These are phyloP conservation scores for Andrena praecox DNA, from an alignment of 2,888 invertebrate species.

Conservation along the genomic window DNA sequence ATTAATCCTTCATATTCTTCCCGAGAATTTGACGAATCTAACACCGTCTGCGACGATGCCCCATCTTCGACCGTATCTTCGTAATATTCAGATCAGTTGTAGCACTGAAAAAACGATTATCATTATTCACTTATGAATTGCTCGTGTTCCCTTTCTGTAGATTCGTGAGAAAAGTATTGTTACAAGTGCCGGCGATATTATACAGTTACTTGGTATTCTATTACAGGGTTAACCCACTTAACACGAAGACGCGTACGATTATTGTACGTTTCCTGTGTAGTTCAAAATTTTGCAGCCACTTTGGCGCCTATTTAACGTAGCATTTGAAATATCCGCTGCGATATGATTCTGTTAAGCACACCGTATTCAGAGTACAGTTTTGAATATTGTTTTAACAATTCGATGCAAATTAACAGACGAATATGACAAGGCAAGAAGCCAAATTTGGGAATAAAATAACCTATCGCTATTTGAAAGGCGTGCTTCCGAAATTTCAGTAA, in stretches of 20 bases:
- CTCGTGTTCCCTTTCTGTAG: not conserved
- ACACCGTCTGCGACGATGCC: not conserved
- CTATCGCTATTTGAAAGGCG: no score
- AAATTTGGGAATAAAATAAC: no score
- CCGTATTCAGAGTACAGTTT: no score
- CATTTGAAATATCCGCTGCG: not conserved
- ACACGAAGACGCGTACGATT: not conserved
- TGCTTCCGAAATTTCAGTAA: no score
- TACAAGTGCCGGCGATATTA: not conserved
- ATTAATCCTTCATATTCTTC: not conserved
- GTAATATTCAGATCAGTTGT: not conserved
- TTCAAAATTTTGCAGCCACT: not conserved
- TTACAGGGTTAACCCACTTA: not conserved
- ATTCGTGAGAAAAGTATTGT: not conserved
- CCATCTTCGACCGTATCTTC: not conserved
- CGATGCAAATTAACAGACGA: not conserved
- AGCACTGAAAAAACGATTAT: slow-evolving; percentile 3
- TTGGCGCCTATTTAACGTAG: no score
- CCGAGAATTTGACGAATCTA: not conserved
- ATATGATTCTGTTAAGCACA: no score
- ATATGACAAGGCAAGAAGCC: no score
- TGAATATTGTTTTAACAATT: not conserved
- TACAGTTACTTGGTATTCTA: slow-evolving; percentile 1
- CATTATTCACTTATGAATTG: slow-evolving; percentile 1
- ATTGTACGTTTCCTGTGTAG: slow-evolving; percentile 1